Base-by-base conservation (phyloP, 2,113 vertebrate species). In the Neolamprologus toae region DNA sequence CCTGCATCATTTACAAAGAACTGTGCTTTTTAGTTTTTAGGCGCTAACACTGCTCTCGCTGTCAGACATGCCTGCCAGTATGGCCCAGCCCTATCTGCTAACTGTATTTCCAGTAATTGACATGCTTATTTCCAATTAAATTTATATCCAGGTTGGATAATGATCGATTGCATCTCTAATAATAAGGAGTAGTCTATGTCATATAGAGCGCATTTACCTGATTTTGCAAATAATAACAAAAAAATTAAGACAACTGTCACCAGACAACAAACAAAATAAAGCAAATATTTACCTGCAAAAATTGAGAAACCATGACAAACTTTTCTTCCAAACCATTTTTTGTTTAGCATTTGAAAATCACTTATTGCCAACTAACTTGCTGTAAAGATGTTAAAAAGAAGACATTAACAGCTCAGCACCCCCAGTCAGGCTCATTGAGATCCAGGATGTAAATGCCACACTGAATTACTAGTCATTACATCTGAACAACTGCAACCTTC, bases 381-480 rank as follows among this genome's bases (percentile, higher is more conserved):
- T 76, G 42, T 49, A 8, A 49, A 78, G 0, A 49, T 26, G 37
- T 26, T 42, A 23, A 45, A 71, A 71, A 42, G 5, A 31, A 76
- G 23, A 47, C 68, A 42, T 71, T 71, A 71, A 1, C 26, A 1
- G 1, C 1, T 78, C 26, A 78, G 10, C 10, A 4, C 0, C 45
- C 4, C 1, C 45, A 78, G 26, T 8, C 37, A 73, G 68, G 14
- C 68, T 73, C 45, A 33, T 78, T 28, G 17, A 45, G 28, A 9
- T 31, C 80, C 71, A 19, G n/a, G 28, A 8, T 31, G 3, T 49
- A 63, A 51, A 49, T 78, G 26, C 45, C 57, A 82, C 57, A 63
- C 0, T 12, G 45, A 68, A 68, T 85, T 73, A 85, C 76, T 89
- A 85, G 89, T 83, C 23, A 87, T 83, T 31, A 71, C 40, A 82